phyloP scores from a whole-genome alignment of 53 echinoderm and acorn worm species.

The Paracentrotus lividus region DNA sequence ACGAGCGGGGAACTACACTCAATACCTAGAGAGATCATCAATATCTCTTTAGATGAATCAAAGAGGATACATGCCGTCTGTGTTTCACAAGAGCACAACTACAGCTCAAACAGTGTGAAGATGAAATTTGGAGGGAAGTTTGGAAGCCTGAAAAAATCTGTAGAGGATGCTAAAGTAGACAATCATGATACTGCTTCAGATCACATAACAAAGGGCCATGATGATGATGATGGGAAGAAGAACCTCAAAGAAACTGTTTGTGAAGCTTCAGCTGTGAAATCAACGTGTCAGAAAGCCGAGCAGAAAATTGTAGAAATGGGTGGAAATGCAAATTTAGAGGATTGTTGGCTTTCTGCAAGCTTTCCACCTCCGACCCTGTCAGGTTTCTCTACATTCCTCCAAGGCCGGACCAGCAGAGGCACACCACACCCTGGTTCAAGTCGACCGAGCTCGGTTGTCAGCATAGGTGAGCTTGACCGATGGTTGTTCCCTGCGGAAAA shows the following conservation, averaged over 20 bases:
- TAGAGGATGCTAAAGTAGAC: not conserved
- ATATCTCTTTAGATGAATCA: not conserved
- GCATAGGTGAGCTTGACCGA: constrained; percentile 70
- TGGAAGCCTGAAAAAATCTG: constrained; percentile 54
- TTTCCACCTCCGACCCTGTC: constrained; percentile 62
- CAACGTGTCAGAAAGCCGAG: not conserved
- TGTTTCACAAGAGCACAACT: constrained; percentile 1
- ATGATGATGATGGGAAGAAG: no score
- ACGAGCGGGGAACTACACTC: not conserved
- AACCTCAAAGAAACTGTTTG: not conserved
- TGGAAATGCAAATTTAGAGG: constrained; percentile 39
- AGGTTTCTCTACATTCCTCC: constrained; percentile 39
- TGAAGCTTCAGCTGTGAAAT: not conserved
- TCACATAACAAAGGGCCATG: not conserved
- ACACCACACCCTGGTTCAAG: not conserved
- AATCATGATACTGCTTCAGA: not conserved
- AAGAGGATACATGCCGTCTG: not conserved
- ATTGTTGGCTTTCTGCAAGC: constrained; percentile 62
- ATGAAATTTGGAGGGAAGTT: constrained; percentile 68
- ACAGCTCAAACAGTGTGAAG: constrained; percentile 32
- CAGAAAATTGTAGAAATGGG: not conserved
- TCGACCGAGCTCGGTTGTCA: constrained; percentile 49
- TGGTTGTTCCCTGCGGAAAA: constrained; percentile 55
- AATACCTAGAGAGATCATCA: not conserved
- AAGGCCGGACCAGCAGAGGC: constrained; percentile 17